phyloP scores from a whole-genome alignment of 2,797 vertebrate genomes.

The Gouania willdenowi region DNA sequence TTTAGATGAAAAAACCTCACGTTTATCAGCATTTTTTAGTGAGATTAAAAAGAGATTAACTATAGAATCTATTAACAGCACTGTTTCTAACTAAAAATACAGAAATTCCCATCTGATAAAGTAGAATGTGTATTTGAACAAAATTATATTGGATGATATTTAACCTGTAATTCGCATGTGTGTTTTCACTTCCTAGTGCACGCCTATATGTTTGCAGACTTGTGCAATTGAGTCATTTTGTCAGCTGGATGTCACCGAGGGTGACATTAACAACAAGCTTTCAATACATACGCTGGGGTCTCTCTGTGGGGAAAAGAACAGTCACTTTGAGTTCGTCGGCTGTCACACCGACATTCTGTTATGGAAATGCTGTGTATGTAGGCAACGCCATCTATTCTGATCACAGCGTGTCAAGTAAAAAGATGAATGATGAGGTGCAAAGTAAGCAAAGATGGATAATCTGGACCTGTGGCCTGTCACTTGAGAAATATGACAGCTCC shows the following conservation, averaged over 20 bases:
- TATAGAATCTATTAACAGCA: too few relatives aligned
- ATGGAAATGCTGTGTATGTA: slow-evolving; percentile 10
- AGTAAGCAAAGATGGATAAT: slow-evolving; percentile 1
- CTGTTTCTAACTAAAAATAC: too few relatives aligned
- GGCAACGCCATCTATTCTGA: slow-evolving; percentile 42
- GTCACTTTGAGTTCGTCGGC: slow-evolving; percentile 1
- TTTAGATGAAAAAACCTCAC: too few relatives aligned
- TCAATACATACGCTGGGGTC: slow-evolving; percentile 8
- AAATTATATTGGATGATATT: too few relatives aligned
- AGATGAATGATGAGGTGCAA: slow-evolving; percentile 19
- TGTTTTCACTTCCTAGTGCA: too few relatives aligned
- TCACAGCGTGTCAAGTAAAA: slow-evolving; percentile 22
- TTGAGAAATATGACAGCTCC: slow-evolving; percentile 19
- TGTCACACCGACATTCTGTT: slow-evolving; percentile 16
- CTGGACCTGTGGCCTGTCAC: not conserved
- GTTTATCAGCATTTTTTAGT: too few relatives aligned
- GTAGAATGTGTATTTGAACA: too few relatives aligned
- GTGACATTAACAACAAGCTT: slow-evolving; percentile 21
- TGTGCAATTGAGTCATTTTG: not conserved
- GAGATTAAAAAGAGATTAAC: too few relatives aligned
- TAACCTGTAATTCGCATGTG: too few relatives aligned
- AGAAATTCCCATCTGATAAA: too few relatives aligned
- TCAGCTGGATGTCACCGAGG: slow-evolving; percentile 20
- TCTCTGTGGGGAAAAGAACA: slow-evolving; percentile 3
- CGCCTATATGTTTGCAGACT: not conserved